Base-by-base conservation (phyloP, 2,888 invertebrate species). In the Drosophila trichaetosa region DNA sequence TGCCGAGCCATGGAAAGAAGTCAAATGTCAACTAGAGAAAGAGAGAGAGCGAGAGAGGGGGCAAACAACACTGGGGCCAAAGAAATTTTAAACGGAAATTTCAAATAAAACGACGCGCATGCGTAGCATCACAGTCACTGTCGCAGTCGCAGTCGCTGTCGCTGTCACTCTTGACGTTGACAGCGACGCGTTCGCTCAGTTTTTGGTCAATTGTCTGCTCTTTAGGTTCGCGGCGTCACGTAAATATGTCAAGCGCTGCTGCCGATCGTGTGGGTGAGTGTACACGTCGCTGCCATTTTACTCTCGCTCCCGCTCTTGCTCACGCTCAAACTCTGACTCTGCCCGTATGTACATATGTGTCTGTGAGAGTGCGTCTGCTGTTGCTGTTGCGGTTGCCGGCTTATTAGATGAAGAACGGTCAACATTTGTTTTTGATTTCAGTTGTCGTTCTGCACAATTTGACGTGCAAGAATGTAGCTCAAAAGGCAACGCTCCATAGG, bases 391-490 rank as follows among this genome's bases (percentile, higher is more conserved):
- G 77, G 75, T 74, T 81, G 82, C 82, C 79, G 80, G 79, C 79
- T 79, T 79, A 80, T 79, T 79, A 73, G 79, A 79, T 70, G 76
- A 79, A 73, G 78, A 85, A 80, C 77, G 87, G 89, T 89, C 88
- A 85, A 89, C 89, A 87, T 84, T 84, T 89, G 89, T 85, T 89
- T 85, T 89, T 72, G 78, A 80, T 88, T 83, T 88, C 59, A 73
- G 72, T 64, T 60, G 56, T 63, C 66, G 71, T 73, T 80, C 74
- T 81, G 70, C 77, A 65, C 86, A 73, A 70, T 83, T 86, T 83
- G 71, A 84, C 85, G 85, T 86, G 89, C 73, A 82, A 80, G 85
- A 89, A 86, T 86, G 82, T 88, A 73, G 80, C 78, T 69, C 75
- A 75, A 76, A 67, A 72, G 38, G 69, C 64, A 59, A 51, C 67